Conservation (phyloP, 2,113 vertebrate species). For the Pogona vitticeps region DNA sequence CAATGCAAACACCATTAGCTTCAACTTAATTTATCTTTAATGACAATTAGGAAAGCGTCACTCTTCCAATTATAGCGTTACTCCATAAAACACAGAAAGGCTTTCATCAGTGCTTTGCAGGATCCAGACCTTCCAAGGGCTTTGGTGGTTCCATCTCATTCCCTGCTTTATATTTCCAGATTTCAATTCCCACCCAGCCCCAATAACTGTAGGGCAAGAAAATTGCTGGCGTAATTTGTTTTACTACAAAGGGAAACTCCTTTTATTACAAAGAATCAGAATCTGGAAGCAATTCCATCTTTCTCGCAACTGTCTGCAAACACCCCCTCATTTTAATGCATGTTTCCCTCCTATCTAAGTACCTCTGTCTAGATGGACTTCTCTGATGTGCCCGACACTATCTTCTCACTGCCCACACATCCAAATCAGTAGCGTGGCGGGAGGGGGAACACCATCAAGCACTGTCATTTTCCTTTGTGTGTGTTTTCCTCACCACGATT, state of each 20-base stretch:
- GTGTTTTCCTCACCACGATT: neutral
- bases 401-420: neutral
- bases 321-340: neutral
- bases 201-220: constrained; percentile 1
- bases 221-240: constrained; percentile 6
- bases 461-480: neutral
- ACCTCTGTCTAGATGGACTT: constrained; percentile 15
- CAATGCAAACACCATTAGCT: constrained; percentile 67
- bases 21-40: constrained; percentile 65
- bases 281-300: neutral
- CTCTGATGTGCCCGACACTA: neutral
- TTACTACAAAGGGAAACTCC: constrained; percentile 24
- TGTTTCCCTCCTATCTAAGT: neutral
- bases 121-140: constrained; percentile 41
- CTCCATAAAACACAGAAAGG: constrained; percentile 35
- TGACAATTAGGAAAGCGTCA: constrained; percentile 64
- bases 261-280: constrained; percentile 1
- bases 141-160: neutral
- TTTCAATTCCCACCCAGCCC: constrained; percentile 3
- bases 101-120: constrained; percentile 52
- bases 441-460: neutral
- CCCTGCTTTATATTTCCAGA: neutral
- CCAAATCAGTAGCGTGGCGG: neutral
- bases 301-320: neutral
- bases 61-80: constrained; percentile 63